Base-by-base conservation (phyloP, 2,888 invertebrate species). In the Pocota personata region DNA sequence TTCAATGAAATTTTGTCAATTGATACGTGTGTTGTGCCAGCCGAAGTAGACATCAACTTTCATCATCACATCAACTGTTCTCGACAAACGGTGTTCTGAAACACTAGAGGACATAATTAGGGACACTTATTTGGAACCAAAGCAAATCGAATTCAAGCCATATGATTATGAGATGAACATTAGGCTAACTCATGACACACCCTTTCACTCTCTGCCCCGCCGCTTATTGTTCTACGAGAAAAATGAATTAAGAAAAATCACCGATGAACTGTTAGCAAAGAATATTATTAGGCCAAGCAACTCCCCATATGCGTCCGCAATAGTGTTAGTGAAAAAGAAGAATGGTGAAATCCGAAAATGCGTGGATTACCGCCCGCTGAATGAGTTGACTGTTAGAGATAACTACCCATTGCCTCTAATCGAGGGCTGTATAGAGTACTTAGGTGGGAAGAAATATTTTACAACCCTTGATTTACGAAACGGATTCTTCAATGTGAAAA, bases 401-500 rank as follows among this genome's bases (percentile, higher is more conserved):
- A 71, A 82, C 2, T 71, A 76, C 19, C 64, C 82, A 2, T 4
- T 76, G 7, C 71, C 82, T 5, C 27, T 82, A 5, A 69, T 82
- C 3, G 76, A 76, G 8, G 71, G 76, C 35, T 48, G 21, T 24
- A 48, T 24, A 24, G 48, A 48, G 5, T 48, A 48, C 12, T 24
- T 24, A 4, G 48, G 52, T 52, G 27, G 27, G 1, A 52, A 52
- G 27, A 52, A 27, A 27, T 27, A 52, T 14, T 52, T 27, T 10
- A 27, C 52, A 2, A 52, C 52, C 4, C 27, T 52, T 14, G 52
- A 52, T 14, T 14, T 52, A 12, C 57, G 69, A 52, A 86, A 82
- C 46, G 87, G 87, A 30, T 87, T 88, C 43, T 66, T 79, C 30
- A 87, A 87, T 19, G 69, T 88, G 8, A 75, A 52, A 4, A 69